Conservation (phyloP, 2,797 vertebrate genomes). For the Neoniphon sammara region DNA sequence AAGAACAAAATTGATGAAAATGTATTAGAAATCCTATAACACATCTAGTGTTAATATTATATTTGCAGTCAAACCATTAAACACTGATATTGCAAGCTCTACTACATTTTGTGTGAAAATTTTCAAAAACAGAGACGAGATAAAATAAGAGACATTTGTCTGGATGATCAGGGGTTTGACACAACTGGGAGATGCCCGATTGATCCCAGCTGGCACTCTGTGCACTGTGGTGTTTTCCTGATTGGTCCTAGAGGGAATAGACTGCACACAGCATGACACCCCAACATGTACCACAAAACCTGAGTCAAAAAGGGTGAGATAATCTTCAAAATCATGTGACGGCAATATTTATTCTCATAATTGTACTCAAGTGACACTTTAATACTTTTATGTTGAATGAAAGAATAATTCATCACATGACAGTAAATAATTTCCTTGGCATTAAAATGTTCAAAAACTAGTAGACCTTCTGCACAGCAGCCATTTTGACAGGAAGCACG, state of each 20-base stretch:
- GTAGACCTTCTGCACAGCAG: no score
- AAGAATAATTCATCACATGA: not conserved
- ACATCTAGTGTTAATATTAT: not conserved
- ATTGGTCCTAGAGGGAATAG: conserved; percentile 70
- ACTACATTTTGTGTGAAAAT: not conserved
- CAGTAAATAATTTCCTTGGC: no score
- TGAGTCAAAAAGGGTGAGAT: not conserved
- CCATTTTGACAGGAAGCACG: no score
- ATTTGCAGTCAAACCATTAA: not conserved
- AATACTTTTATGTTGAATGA: not conserved
- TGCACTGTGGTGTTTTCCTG: conserved; percentile 52
- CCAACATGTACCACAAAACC: not conserved
- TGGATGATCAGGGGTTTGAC: conserved; percentile 23
- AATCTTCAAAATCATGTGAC: not conserved
- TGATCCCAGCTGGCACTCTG: conserved; percentile 69
- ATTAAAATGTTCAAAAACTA: not conserved
- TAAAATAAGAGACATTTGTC: conserved; percentile 5
- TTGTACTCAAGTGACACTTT: not conserved
- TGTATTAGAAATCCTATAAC: not conserved
- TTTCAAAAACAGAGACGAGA: not conserved
- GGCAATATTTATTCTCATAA: not conserved
- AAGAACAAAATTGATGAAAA: not conserved
- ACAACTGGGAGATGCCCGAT: conserved; percentile 46
- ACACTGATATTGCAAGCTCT: not conserved
- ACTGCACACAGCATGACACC: conserved; percentile 25